A percentile compares a stretch with the other conserved stretches of the same genome.
phyloP scores from a whole-genome alignment of 2,113 vertebrate genomes.

The Todiramphus chloris region DNA sequence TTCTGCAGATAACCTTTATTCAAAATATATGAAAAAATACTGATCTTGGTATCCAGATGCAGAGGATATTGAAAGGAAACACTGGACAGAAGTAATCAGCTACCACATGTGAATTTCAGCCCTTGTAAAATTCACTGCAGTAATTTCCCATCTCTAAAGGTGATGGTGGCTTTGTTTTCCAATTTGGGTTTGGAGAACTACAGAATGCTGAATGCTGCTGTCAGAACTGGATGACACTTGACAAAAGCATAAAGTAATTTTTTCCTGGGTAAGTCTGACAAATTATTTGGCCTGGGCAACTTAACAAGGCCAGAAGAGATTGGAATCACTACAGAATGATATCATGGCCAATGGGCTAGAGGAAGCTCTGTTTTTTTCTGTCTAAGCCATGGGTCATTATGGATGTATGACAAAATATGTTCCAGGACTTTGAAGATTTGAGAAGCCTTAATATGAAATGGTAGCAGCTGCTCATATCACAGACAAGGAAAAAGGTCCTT shows the following conservation, averaged over 20 bases:
- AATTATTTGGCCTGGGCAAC: slow-evolving; percentile 23
- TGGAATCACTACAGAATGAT: slow-evolving; percentile 34
- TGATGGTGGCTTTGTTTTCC: background rate
- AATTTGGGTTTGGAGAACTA: background rate
- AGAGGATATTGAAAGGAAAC: background rate
- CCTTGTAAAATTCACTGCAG: background rate
- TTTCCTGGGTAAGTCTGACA: slow-evolving; percentile 21
- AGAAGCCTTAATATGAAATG: background rate
- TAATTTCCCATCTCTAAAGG: background rate
- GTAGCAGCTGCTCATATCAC: background rate
- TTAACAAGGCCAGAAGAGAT: slow-evolving; percentile 38
- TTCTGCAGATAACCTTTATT: background rate
- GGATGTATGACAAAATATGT: slow-evolving; percentile 17
- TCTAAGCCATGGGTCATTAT: slow-evolving; percentile 16
- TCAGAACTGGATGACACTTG: background rate
- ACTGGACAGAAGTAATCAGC: background rate
- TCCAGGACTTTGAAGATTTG: slow-evolving; percentile 16
- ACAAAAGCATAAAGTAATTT: slow-evolving; percentile 33
- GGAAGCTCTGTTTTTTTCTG: background rate
- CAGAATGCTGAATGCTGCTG: background rate
- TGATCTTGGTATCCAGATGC: background rate
- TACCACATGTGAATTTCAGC: background rate
- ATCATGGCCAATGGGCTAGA: slow-evolving; percentile 37
- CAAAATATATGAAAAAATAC: background rate
- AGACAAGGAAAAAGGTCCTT: slow-evolving; percentile 4